Base-by-base conservation (phyloP, 2,888 invertebrate genomes). In the Orthosia gothica region DNA sequence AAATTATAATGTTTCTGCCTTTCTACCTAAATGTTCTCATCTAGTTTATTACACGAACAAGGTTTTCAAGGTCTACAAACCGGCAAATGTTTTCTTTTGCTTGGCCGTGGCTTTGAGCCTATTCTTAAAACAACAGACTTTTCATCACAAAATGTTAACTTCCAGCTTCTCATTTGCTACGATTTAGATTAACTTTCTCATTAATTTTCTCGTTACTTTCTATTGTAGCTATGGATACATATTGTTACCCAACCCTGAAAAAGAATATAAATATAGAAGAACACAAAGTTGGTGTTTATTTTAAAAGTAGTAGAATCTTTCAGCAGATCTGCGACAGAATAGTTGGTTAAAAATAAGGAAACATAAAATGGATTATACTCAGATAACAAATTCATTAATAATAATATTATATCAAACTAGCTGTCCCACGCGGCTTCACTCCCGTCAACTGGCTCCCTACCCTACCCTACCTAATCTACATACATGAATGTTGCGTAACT, bases 71-170 rank as follows among this genome's bases (percentile, higher is more conserved):
- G 18, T 59, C 13, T 55, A 9, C 18, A 47, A 18, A 23, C 15
- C 16, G 11, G 45, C 9, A 45, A 23, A 55, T 23, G 40, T 23
- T 66, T 45, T 20, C 57, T 26, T n/a, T 32, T 62, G 1, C 16
- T 23, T 23, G 20, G 23, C n/a, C 23, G n/a, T 32, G 67, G n/a
- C 47, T n/a, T 59, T 67, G 67, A n/a, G 67, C 12, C n/a, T 58
- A 59, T 58, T 58, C n/a, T 2, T 26, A 26, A 45, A 45, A 57
- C 23, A 61, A 45, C 16, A 26, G 15, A 4, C 13, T 26, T 45
- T 57, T 11, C 9, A 16, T 3, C 23, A 15, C 45, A 55, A n/a
- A 45, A 45, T 15, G 0, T 45, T 45, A 1, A 55, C 5, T 13
- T 32, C 16, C 11, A 18, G 18, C 5, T 13, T 5, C 4, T 18